These are phyloP conservation scores for Campoplex nolae DNA, from an alignment of 2,888 invertebrate genomes.

Conservation along the genomic window DNA sequence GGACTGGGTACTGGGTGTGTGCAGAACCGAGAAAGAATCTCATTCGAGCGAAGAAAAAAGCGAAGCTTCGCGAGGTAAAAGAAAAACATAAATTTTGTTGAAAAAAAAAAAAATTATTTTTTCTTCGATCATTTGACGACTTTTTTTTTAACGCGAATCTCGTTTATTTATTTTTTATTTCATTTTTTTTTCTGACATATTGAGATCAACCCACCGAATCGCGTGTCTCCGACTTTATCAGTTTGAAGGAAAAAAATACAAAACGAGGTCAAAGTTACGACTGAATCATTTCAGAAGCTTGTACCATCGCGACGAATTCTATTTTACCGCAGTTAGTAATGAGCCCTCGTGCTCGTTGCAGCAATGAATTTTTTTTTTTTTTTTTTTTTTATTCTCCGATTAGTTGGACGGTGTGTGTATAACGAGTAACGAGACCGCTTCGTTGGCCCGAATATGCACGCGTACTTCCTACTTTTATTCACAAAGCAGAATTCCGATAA, in stretches of 20 bases:
- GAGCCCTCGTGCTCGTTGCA: slow-evolving; percentile 30
- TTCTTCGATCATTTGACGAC: neutral
- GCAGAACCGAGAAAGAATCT: neutral
- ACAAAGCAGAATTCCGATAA: slow-evolving; percentile 53
- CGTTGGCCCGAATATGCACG: slow-evolving; percentile 62
- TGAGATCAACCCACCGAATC: slow-evolving; percentile 11
- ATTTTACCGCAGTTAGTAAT: slow-evolving; percentile 42
- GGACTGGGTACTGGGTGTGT: slow-evolving; percentile 27
- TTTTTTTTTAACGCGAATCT: neutral
- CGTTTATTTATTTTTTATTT: neutral
- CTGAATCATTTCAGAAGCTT: neutral
- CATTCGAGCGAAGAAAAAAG: slow-evolving; percentile 17
- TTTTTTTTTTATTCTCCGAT: neutral
- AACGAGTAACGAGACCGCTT: slow-evolving; percentile 56
- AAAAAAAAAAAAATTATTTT: neutral
- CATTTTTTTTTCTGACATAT: neutral
- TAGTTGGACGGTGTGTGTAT: slow-evolving; percentile 12
- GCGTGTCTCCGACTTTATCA: slow-evolving; percentile 32
- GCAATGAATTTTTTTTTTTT: slow-evolving; percentile 4
- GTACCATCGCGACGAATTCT: slow-evolving; percentile 30
- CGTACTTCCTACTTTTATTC: slow-evolving; percentile 67
- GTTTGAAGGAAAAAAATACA: neutral
- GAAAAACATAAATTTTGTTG: neutral
- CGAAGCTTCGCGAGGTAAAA: slow-evolving; percentile 2
- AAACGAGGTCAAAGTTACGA: slow-evolving; percentile 53